These are phyloP conservation scores for Oncopeltus fasciatus DNA, from an alignment of 1,140 invertebrate species.

Conservation along the genomic window DNA sequence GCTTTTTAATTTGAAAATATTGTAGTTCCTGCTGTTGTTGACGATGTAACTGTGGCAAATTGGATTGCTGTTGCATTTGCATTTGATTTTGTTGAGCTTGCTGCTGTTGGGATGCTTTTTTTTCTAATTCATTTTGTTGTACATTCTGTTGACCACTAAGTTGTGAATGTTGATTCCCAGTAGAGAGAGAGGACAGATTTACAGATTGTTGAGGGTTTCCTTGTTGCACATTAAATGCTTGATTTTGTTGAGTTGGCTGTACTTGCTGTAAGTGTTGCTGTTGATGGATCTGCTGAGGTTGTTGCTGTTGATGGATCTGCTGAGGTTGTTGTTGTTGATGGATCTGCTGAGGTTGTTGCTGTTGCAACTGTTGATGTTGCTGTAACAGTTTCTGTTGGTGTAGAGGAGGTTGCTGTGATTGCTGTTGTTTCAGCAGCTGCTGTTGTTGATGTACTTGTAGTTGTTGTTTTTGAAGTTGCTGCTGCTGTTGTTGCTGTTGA, in stretches of 20 bases:
- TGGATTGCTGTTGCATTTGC: slow-evolving; percentile 18
- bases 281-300: slow-evolving; percentile 12
- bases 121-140: slow-evolving; percentile 14
- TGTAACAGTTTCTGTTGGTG: slow-evolving; percentile 16
- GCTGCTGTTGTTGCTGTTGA: slow-evolving; percentile 16
- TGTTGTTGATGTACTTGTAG: slow-evolving; percentile 16
- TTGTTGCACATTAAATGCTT: slow-evolving; percentile 4
- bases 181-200: slow-evolving; percentile 7
- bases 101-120: slow-evolving; percentile 15
- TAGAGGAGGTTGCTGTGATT: slow-evolving; percentile 18
- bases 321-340: not conserved
- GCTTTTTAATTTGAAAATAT: slow-evolving; percentile 15
- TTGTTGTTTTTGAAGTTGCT: slow-evolving; percentile 18
- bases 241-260: slow-evolving; percentile 14
- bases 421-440: slow-evolving; percentile 14
- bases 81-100: slow-evolving; percentile 18
- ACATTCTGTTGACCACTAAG: slow-evolving; percentile 18
- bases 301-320: slow-evolving; percentile 3
- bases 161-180: slow-evolving; percentile 9
- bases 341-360: slow-evolving; percentile 8
- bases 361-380: slow-evolving; percentile 14
- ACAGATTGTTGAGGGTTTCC: slow-evolving; percentile 18
- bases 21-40: slow-evolving; percentile 13
- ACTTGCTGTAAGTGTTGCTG: slow-evolving; percentile 19
- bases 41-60: slow-evolving; percentile 21